These are phyloP conservation scores for Andrena trimmerana DNA, from an alignment of 2,888 invertebrate genomes.

Conservation along the genomic window DNA sequence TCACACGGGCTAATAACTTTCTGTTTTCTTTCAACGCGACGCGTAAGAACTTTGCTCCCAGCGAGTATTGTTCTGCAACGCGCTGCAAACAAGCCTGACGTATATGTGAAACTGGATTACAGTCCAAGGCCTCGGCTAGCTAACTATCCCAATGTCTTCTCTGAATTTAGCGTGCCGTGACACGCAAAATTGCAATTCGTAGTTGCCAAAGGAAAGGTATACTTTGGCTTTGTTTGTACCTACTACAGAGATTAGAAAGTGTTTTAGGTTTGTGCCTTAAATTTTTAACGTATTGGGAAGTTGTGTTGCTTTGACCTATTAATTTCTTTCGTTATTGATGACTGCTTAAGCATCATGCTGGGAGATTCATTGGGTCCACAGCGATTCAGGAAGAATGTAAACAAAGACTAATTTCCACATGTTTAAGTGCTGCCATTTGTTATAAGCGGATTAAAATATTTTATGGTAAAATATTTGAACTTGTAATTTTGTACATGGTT, in stretches of 20 bases:
- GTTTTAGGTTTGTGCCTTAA: background rate
- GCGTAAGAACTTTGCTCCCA: slow-evolving; percentile 50
- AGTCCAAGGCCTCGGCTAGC: background rate
- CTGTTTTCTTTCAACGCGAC: slow-evolving; percentile 53
- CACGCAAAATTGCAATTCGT: background rate
- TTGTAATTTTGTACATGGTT: too few species aligned
- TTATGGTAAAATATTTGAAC: too few species aligned
- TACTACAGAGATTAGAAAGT: background rate
- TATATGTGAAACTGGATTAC: slow-evolving; percentile 14
- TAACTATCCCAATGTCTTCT: background rate
- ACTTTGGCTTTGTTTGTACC: background rate
- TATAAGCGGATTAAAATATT: too few species aligned
- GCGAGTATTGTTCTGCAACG: slow-evolving; percentile 39
- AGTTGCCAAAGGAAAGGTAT: background rate
- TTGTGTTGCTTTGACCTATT: too few species aligned
- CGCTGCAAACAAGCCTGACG: slow-evolving; percentile 29
- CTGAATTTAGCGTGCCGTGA: background rate
- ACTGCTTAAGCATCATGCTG: too few species aligned
- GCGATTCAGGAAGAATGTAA: too few species aligned
- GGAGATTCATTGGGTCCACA: too few species aligned
- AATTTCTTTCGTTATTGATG: too few species aligned
- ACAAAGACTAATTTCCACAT: too few species aligned
- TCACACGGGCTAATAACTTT: slow-evolving; percentile 55
- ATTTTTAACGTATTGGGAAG: too few species aligned
- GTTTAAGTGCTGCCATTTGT: too few species aligned